Evolutionary conservation across 2,113 vertebrate species (phyloP).

Genomic region (Poecilia latipinna): DNA sequence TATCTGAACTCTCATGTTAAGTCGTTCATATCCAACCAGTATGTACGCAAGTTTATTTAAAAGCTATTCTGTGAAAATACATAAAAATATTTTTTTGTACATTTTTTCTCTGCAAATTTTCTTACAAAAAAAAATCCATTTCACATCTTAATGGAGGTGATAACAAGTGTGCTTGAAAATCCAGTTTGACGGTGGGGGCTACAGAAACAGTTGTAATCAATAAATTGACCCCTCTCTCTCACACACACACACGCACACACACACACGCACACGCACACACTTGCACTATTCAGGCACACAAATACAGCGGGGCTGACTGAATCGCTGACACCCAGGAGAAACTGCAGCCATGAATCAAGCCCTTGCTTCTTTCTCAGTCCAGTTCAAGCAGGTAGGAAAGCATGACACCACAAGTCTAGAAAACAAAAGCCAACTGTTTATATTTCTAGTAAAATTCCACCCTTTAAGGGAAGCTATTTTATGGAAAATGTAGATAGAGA

Average conservation of each 20-base stretch:
- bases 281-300: constrained; percentile 26
- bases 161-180: constrained; percentile 99
- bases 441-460: constrained; percentile 57
- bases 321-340: constrained; percentile 56
- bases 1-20: constrained; percentile 81
- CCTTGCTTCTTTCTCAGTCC: constrained; percentile 59
- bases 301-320: constrained; percentile 56
- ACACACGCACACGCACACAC: constrained; percentile 17
- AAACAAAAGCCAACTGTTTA: constrained; percentile 54
- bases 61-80: constrained; percentile 99
- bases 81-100: constrained; percentile 96
- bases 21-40: constrained; percentile 86
- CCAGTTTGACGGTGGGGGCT: constrained; percentile 90
- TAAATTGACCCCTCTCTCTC: constrained; percentile 34
- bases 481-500: constrained; percentile 60
- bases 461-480: constrained; percentile 44
- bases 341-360: constrained; percentile 66
- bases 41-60: constrained; percentile 98
- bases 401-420: constrained; percentile 60
- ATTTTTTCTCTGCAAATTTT: constrained; percentile 76
- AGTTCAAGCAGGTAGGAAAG: constrained; percentile 60
- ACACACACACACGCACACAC: constrained; percentile 27
- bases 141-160: constrained; percentile 96
- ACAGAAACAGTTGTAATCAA: constrained; percentile 84
- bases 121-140: constrained; percentile 85